Conservation (phyloP, 2,797 vertebrate species). For the Erethizon dorsatum region DNA sequence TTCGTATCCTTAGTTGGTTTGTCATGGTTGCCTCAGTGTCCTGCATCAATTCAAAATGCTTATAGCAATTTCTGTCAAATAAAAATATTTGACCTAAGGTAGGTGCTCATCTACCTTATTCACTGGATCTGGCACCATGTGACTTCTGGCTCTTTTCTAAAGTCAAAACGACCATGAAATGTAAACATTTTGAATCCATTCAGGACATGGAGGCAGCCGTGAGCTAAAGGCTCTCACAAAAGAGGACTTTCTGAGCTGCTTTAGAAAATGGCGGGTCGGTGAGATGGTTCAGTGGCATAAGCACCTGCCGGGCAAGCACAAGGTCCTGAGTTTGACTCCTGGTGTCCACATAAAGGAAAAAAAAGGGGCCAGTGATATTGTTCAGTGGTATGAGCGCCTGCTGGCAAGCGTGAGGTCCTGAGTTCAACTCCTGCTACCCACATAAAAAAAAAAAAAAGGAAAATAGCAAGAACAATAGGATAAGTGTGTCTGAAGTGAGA, state of each 20-base stretch:
- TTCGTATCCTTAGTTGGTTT: not conserved
- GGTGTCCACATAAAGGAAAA: too few relatives aligned
- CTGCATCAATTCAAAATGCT: not conserved
- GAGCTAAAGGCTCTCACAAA: not conserved
- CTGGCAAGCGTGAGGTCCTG: too few relatives aligned
- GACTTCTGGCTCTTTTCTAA: not conserved
- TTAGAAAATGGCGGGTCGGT: too few relatives aligned
- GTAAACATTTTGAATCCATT: not conserved
- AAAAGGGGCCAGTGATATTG: too few relatives aligned
- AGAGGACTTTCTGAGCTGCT: not conserved
- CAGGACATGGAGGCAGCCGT: not conserved
- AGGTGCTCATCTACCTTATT: not conserved
- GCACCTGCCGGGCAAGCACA: too few relatives aligned
- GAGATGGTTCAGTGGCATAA: too few relatives aligned
- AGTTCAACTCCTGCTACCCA: too few relatives aligned
- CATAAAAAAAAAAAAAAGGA: too few relatives aligned
- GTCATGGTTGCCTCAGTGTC: not conserved
- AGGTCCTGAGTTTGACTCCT: too few relatives aligned
- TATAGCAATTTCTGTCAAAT: not conserved
- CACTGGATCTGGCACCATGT: not conserved
- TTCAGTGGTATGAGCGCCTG: too few relatives aligned
- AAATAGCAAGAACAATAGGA: not conserved
- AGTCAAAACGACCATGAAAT: not conserved
- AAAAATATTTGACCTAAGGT: not conserved
- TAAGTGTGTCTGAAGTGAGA: not conserved